Percentiles rank a stretch among this genome's conserved stretches.
Conservation (phyloP, 1,140 invertebrate species). For the Andricus grossulariae region DNA sequence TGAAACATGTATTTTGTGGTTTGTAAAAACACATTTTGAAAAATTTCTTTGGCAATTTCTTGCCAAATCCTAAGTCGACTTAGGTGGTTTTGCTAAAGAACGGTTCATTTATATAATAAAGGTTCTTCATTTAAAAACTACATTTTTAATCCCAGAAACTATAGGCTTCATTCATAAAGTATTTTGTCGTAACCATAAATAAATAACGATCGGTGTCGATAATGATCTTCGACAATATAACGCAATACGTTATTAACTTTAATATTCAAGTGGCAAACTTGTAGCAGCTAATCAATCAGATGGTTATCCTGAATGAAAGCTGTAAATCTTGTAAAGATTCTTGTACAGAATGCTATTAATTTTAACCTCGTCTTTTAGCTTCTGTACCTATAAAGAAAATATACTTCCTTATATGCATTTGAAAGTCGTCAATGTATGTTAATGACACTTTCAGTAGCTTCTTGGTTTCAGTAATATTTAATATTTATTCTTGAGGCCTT, state of each 20-base stretch:
- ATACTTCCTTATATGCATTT: no score
- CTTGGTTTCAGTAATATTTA: background rate
- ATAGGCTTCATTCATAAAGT: background rate
- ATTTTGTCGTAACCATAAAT: background rate
- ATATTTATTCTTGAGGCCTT: background rate
- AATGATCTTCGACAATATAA: background rate
- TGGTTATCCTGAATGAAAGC: background rate
- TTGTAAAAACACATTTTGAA: no score
- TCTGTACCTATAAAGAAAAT: background rate
- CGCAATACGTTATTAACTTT: slow-evolving; percentile 3
- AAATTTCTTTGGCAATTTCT: no score
- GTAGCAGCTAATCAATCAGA: slow-evolving; percentile 2
- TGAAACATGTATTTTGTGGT: no score
- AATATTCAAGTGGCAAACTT: slow-evolving; percentile 20
- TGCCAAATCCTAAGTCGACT: no score
- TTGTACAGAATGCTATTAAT: background rate
- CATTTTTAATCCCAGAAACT: background rate
- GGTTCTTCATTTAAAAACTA: no score
- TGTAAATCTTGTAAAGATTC: background rate
- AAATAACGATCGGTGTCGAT: background rate
- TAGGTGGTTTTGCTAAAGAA: no score
- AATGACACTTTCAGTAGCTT: no score
- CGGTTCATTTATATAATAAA: no score
- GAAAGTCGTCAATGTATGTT: no score
- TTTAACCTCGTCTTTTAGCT: background rate